A percentile compares a stretch with the other conserved stretches of the same genome.
Evolutionary conservation across 2,797 vertebrate genomes (phyloP).

Genomic region (Tokudaia muenninki): DNA sequence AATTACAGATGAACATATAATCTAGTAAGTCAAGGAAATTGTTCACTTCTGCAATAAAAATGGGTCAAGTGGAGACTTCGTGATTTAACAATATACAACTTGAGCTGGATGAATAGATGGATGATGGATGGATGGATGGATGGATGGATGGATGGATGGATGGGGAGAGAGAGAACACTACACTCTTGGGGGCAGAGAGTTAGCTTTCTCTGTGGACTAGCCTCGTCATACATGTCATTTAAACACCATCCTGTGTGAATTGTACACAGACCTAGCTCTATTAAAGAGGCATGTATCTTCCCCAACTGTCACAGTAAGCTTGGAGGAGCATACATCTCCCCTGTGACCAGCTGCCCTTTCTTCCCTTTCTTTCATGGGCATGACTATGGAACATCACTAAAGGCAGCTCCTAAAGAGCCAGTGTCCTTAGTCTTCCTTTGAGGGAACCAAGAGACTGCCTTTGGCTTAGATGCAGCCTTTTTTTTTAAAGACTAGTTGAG

Average conservation of each 20-base stretch:
- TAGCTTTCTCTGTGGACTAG: not conserved
- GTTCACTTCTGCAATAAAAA: not conserved
- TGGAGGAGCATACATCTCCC: not conserved
- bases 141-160: no score
- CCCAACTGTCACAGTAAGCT: not conserved
- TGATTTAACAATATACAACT: no score
- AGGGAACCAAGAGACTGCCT: not conserved
- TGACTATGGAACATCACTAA: not conserved
- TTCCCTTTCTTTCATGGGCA: not conserved
- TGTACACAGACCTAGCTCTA: not conserved
- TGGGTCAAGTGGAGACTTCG: not conserved
- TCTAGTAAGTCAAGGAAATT: not conserved
- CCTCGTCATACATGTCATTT: not conserved
- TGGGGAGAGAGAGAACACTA: not conserved
- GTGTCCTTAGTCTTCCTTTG: not conserved
- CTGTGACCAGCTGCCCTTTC: not conserved
- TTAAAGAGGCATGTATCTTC: not conserved
- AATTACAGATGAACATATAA: not conserved
- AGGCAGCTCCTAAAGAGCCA: not conserved
- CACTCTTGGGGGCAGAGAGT: not conserved
- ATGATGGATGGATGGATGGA: no score
- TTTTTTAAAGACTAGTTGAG: conserved; percentile 41
- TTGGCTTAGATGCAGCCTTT: conserved; percentile 3
- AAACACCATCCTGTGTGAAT: not conserved
- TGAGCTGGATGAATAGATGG: no score